Conservation (phyloP, 2,888 invertebrate genomes). For the Eupeodes latifasciatus region DNA sequence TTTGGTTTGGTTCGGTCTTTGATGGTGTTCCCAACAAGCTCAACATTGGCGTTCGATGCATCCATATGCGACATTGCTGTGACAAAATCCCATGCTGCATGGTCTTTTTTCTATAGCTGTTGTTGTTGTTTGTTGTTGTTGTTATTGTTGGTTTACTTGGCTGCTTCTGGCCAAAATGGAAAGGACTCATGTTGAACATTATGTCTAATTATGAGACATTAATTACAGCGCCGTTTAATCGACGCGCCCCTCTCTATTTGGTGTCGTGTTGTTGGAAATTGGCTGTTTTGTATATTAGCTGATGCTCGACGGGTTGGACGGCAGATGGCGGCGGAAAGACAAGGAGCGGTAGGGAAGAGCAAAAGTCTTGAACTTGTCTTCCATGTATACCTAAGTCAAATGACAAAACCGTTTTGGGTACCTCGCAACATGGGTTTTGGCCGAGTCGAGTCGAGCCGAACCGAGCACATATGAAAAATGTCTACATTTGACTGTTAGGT, state of each 20-base stretch:
- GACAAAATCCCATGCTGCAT: slow-evolving; percentile 52
- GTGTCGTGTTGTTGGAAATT: slow-evolving; percentile 51
- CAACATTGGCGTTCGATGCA: slow-evolving; percentile 22
- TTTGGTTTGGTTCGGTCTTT: slow-evolving; percentile 26
- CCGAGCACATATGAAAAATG: slow-evolving; percentile 61
- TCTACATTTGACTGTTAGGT: slow-evolving; percentile 66
- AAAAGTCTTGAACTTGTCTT: slow-evolving; percentile 74
- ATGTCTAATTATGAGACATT: slow-evolving; percentile 77
- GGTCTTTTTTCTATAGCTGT: slow-evolving; percentile 38
- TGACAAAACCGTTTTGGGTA: slow-evolving; percentile 75
- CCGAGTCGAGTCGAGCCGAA: slow-evolving; percentile 10
- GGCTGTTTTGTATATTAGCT: slow-evolving; percentile 26
- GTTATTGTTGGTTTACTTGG: slow-evolving; percentile 22
- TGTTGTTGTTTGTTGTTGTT: slow-evolving; percentile 28
- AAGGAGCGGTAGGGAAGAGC: slow-evolving; percentile 32
- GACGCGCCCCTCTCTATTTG: slow-evolving; percentile 67
- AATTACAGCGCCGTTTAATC: slow-evolving; percentile 73
- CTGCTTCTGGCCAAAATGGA: slow-evolving; percentile 73
- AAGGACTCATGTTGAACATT: slow-evolving; percentile 76
- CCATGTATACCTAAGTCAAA: slow-evolving; percentile 57
- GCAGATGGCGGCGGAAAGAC: not conserved
- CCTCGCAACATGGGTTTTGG: slow-evolving; percentile 59
- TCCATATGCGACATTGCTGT: slow-evolving; percentile 51
- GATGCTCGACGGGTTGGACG: not conserved
- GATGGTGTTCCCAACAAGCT: slow-evolving; percentile 41